phyloP scores from a whole-genome alignment of 2,888 invertebrate genomes.

The Acrobasis suavella region DNA sequence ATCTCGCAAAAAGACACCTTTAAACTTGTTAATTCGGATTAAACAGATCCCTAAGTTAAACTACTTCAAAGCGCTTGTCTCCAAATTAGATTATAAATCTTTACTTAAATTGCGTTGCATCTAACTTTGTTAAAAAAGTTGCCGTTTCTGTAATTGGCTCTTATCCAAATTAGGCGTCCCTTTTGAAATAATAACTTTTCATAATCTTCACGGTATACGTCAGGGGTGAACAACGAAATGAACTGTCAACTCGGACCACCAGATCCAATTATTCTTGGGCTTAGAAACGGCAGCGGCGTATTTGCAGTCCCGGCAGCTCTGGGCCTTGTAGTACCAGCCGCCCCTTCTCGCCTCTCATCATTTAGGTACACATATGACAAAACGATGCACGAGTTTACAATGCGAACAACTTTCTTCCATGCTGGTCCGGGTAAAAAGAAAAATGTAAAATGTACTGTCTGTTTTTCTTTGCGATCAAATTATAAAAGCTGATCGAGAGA shows the following conservation, averaged over 20 bases:
- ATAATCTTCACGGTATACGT: constrained; percentile 74
- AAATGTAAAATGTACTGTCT: too few relatives aligned
- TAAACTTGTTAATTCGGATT: constrained; percentile 38
- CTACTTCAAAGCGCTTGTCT: constrained; percentile 49
- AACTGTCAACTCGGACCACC: constrained; percentile 78
- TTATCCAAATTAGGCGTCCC: constrained; percentile 66
- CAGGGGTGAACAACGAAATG: constrained; percentile 74
- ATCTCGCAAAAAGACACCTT: constrained; percentile 54
- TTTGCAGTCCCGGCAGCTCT: too few relatives aligned
- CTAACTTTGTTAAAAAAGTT: constrained; percentile 60
- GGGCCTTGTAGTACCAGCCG: too few relatives aligned
- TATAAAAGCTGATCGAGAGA: too few relatives aligned
- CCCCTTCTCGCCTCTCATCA: too few relatives aligned
- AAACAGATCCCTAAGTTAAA: constrained; percentile 46
- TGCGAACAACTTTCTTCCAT: too few relatives aligned
- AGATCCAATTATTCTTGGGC: constrained; percentile 77
- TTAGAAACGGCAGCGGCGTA: constrained; percentile 57
- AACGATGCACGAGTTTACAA: too few relatives aligned
- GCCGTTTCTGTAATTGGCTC: constrained; percentile 67
- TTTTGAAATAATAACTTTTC: constrained; percentile 72
- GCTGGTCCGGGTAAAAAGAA: too few relatives aligned
- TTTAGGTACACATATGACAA: too few relatives aligned
- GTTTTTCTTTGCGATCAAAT: too few relatives aligned
- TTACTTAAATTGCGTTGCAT: constrained; percentile 62
- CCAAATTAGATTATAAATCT: constrained; percentile 65